Evolutionary conservation across 2,888 invertebrate genomes (phyloP), one percentile per base, ranked within the genome.

Genomic region (Leucoma salicis): DNA sequence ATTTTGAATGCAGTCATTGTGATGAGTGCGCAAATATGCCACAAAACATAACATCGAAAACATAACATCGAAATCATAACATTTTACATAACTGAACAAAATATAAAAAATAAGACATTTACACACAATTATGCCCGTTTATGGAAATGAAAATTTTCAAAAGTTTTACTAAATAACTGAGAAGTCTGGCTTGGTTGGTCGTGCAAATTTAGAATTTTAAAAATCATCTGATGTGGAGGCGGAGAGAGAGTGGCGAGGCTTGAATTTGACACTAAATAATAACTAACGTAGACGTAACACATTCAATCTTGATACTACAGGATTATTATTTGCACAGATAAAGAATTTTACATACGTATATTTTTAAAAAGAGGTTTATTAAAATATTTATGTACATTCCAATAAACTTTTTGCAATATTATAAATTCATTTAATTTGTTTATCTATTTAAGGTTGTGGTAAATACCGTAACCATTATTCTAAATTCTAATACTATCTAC

Each of bases 1-100:
- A 49, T 50, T 50, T 53, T 43, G 60, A 52, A 57, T 45, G 52
- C 57, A 65, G 61, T 61, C 68, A 70, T 71, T 66, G 56, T 62
- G 56, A 71, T 62, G 64, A 62, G 65, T 68, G 72, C 63, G 62
- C 49, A 57, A 64, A 66, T 65, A 65, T 69, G 73, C 70, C 65
- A 74, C 63, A 64, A 47, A 74, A 68, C 62, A 57, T 58, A 68
- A 69, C 40, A 49, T 46, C 37, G 36, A 58, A 54, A 48, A 53
- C 49, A 60, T 60, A 57, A 50, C 46, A 50, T 58, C 38, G 43
- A 41, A n/a, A n/a, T n/a, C n/a, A n/a, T 46, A 31, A 11, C 44
- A 15, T 49, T 39, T 57, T 28, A 6, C n/a, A n/a, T n/a, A n/a
- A n/a, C n/a, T n/a, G n/a, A n/a, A n/a, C n/a, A n/a, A n/a, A n/a